Conservation (phyloP, 2,888 invertebrate species). For the Pollenia griseotomentosa region DNA sequence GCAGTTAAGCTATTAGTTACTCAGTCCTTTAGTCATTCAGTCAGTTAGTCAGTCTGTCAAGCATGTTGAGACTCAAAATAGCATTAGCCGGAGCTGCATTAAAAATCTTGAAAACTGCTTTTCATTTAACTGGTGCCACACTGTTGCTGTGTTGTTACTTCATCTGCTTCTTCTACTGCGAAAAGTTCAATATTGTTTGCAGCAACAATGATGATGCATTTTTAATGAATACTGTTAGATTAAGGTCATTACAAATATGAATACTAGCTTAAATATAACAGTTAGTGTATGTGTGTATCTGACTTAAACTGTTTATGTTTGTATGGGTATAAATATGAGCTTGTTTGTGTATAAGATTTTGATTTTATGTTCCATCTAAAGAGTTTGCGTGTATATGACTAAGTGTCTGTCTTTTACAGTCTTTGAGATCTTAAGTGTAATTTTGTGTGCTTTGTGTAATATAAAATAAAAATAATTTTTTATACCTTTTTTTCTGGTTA, state of each 20-base stretch:
- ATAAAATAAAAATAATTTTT: slow-evolving; percentile 30
- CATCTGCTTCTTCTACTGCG: background rate
- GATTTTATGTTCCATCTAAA: slow-evolving; percentile 31
- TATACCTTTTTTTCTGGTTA: slow-evolving; percentile 33
- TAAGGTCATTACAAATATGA: slow-evolving; percentile 66
- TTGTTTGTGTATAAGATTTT: slow-evolving; percentile 23
- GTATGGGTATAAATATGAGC: slow-evolving; percentile 10
- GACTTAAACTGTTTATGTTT: background rate
- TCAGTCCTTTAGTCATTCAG: background rate
- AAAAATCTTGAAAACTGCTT: background rate
- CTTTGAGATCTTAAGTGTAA: background rate
- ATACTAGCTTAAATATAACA: background rate
- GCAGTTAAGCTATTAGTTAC: background rate
- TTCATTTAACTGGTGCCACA: slow-evolving; percentile 28
- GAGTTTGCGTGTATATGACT: slow-evolving; percentile 30
- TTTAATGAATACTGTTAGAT: slow-evolving; percentile 69
- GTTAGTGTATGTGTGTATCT: background rate
- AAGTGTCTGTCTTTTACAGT: background rate
- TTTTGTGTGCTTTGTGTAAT: slow-evolving; percentile 5
- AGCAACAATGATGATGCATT: slow-evolving; percentile 68
- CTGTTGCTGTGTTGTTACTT: slow-evolving; percentile 21
- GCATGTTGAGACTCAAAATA: background rate
- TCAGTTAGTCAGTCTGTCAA: slow-evolving; percentile 4
- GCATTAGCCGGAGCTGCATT: background rate
- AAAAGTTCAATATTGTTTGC: slow-evolving; percentile 68